Conservation (phyloP, 2,888 invertebrate species). For the Scrobipalpa costella region DNA sequence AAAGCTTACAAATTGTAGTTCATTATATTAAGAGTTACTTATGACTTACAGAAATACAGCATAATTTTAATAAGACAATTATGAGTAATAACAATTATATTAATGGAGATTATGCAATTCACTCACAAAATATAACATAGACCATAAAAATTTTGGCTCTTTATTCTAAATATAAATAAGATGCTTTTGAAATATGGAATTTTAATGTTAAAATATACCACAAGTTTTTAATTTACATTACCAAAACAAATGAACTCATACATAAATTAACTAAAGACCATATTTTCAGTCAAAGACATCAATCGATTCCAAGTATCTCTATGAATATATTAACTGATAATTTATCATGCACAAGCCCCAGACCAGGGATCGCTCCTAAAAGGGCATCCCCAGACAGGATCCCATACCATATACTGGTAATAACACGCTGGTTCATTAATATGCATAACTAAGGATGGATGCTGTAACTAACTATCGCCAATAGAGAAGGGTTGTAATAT, state of each 20-base stretch:
- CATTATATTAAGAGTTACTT: no score
- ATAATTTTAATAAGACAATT: no score
- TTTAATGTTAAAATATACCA: not conserved
- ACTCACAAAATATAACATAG: no score
- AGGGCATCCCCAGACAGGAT: conserved; percentile 34
- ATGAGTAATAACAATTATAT: no score
- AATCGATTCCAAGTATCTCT: conserved; percentile 22
- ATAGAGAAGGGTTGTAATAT: conserved; percentile 38
- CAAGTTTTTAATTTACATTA: not conserved
- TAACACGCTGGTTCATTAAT: conserved; percentile 68
- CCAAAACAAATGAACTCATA: conserved; percentile 19
- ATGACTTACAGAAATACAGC: no score
- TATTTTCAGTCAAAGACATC: conserved; percentile 24
- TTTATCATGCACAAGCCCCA: conserved; percentile 42
- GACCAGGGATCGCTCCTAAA: conserved; percentile 46
- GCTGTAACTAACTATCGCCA: conserved; percentile 60
- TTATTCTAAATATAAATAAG: no score
- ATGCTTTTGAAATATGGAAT: not conserved
- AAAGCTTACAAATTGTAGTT: no score
- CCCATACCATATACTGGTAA: conserved; percentile 50
- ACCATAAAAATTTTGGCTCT: no score
- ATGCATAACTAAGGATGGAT: conserved; percentile 69
- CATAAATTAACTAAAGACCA: conserved; percentile 20
- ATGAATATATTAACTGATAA: conserved; percentile 43
- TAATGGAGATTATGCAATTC: no score